Percentiles rank a stretch among this genome's conserved stretches.
Evolutionary conservation across 2,113 vertebrate genomes (phyloP).

Genomic region (Jaculus jaculus): DNA sequence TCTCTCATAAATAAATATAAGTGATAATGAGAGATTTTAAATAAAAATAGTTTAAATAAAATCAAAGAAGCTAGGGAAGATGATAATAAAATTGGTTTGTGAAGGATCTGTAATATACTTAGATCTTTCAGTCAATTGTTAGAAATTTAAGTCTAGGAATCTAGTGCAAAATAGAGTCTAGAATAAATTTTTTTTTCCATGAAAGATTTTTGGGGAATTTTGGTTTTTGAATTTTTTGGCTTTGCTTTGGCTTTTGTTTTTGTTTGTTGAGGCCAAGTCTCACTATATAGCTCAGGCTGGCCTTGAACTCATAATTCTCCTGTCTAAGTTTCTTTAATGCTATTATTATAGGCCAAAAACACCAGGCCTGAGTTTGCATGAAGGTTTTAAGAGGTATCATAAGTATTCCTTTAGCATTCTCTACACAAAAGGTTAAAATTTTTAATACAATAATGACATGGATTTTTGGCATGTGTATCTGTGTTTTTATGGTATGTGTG

Average conservation of each 20-base stretch:
- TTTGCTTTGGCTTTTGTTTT: background rate
- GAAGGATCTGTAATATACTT: conserved; percentile 8
- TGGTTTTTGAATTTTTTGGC: background rate
- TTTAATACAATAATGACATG: background rate
- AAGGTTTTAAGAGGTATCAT: conserved; percentile 21
- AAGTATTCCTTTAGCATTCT: background rate
- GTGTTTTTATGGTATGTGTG: no score
- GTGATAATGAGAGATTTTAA: background rate
- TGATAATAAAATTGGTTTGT: conserved; percentile 10
- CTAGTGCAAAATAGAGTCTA: background rate
- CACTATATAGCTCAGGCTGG: no score
- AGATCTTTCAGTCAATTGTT: background rate
- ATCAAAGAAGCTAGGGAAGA: background rate
- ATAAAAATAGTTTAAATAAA: conserved; percentile 40
- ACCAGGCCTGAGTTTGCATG: background rate
- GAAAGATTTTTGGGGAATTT: background rate
- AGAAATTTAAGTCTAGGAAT: background rate
- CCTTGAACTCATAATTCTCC: background rate
- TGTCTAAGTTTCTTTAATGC: background rate
- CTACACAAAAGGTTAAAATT: background rate
- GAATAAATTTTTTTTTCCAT: conserved; percentile 10
- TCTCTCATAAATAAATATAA: background rate
- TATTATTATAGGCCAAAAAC: background rate
- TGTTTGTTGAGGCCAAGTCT: background rate
- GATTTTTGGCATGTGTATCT: background rate